These are phyloP conservation scores for Eledone cirrhosa DNA, from an alignment of 2,888 invertebrate species.

Conservation along the genomic window DNA sequence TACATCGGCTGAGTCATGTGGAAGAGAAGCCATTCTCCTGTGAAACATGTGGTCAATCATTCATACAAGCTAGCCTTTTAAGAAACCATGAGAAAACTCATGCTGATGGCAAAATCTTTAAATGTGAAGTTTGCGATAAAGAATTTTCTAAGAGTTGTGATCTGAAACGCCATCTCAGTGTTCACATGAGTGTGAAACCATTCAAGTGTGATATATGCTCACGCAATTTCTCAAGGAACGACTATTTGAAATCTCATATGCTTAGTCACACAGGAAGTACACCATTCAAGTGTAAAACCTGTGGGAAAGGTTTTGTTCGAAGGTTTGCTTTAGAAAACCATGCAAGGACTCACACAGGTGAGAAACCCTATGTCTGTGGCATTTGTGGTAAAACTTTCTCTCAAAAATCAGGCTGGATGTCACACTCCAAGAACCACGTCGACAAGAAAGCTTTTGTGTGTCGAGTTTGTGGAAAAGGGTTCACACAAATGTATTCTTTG, in stretches of 20 bases:
- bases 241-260: slow-evolving; percentile 10
- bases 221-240: background rate
- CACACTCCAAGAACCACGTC: background rate
- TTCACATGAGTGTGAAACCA: background rate
- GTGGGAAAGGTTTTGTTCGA: background rate
- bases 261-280: background rate
- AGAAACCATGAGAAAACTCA: background rate
- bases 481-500: background rate
- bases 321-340: background rate
- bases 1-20: no score
- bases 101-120: background rate
- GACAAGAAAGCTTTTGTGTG: slow-evolving; percentile 4
- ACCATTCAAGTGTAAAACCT: background rate
- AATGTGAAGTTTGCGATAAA: slow-evolving; percentile 9
- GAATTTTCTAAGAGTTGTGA: background rate
- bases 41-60: no score
- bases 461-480: background rate
- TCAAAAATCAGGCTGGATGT: background rate
- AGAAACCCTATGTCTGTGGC: slow-evolving; percentile 2
- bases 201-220: background rate
- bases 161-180: background rate
- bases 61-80: no score
- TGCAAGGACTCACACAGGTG: slow-evolving; percentile 20
- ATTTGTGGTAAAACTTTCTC: background rate
- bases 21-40: no score